Percentiles rank a stretch among this genome's conserved stretches.
These are phyloP conservation scores for Papilio machaon DNA, from an alignment of 1,140 invertebrate genomes.

Conservation along the genomic window DNA sequence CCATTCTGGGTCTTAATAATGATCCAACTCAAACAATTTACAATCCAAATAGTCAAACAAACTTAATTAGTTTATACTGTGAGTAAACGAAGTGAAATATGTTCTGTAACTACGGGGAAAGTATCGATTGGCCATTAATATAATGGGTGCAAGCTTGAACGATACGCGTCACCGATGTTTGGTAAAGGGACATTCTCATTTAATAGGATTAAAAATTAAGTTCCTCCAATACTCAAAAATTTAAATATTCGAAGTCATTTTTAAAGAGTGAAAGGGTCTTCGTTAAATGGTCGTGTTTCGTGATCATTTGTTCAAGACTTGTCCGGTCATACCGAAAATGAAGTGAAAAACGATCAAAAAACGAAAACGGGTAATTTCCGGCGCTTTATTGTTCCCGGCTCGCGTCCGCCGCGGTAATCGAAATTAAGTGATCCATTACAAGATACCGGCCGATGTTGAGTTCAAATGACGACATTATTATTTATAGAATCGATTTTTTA, in stretches of 20 bases:
- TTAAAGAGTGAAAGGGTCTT: slow-evolving; percentile 37
- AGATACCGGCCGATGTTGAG: slow-evolving; percentile 64
- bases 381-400: slow-evolving; percentile 68
- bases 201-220: slow-evolving; percentile 47
- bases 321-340: slow-evolving; percentile 59
- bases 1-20: slow-evolving; percentile 69
- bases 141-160: slow-evolving; percentile 66
- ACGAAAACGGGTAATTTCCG: slow-evolving; percentile 76
- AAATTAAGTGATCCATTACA: slow-evolving; percentile 80
- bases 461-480: slow-evolving; percentile 64
- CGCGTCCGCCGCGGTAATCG: slow-evolving; percentile 66
- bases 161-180: slow-evolving; percentile 57
- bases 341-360: slow-evolving; percentile 72
- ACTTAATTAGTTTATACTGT: slow-evolving; percentile 75
- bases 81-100: slow-evolving; percentile 63
- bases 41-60: slow-evolving; percentile 74
- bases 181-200: slow-evolving; percentile 55
- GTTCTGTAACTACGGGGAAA: slow-evolving; percentile 64
- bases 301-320: slow-evolving; percentile 57
- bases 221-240: slow-evolving; percentile 10
- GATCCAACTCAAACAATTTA: slow-evolving; percentile 73
- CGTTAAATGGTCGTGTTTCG: slow-evolving; percentile 45
- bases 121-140: slow-evolving; percentile 74
- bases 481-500: slow-evolving; percentile 69
- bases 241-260: slow-evolving; percentile 39